A percentile compares a stretch with the other conserved stretches of the same genome.
phyloP scores from a whole-genome alignment of 2,113 vertebrate genomes.

The Regulus satrapa region DNA sequence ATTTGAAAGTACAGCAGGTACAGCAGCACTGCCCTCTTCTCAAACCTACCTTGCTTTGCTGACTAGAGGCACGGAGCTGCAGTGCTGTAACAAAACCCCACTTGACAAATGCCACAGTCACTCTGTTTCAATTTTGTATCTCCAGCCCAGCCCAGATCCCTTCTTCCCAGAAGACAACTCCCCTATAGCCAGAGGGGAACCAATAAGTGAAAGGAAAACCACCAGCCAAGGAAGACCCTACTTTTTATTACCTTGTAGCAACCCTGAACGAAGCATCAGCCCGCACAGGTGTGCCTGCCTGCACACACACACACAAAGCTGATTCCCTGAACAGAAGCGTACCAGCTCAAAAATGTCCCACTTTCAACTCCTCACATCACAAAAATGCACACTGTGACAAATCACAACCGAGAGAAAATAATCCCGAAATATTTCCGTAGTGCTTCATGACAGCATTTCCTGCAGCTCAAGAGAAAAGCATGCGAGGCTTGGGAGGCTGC shows the following conservation, averaged over 20 bases:
- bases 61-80: not conserved
- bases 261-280: not conserved
- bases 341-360: not conserved
- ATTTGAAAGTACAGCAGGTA: not conserved
- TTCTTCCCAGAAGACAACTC: not conserved
- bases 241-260: not conserved
- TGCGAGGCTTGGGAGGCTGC: rapidly evolving
- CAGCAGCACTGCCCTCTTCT: not conserved
- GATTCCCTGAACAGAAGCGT: not conserved
- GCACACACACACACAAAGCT: rapidly evolving
- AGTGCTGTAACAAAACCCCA: not conserved
- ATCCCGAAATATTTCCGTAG: not conserved
- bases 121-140: not conserved
- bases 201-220: not conserved
- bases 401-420: not conserved
- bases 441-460: not conserved
- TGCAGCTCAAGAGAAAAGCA: not conserved
- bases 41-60: not conserved
- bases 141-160: not conserved
- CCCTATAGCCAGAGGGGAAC: not conserved
- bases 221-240: not conserved
- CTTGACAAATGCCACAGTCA: not conserved
- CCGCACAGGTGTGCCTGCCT: too few species aligned
- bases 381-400: not conserved
- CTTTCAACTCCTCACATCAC: not conserved